A percentile compares a stretch with the other conserved stretches of the same genome.
Evolutionary conservation across 1,140 invertebrate species (phyloP).

Genomic region (Goniozus legneri): DNA sequence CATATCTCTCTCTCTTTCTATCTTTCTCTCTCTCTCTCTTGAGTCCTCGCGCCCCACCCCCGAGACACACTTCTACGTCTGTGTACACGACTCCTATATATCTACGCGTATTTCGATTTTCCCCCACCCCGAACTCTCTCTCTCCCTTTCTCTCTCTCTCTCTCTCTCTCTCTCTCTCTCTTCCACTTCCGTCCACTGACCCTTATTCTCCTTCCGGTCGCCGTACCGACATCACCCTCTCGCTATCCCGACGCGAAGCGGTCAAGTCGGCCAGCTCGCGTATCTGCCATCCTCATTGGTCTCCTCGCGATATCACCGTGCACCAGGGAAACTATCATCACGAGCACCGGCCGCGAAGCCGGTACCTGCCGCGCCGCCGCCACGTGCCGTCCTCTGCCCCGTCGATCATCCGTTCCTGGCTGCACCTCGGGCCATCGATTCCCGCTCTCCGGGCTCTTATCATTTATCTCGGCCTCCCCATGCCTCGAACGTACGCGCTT

Average conservation of each 20-base stretch:
- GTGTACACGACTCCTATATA: too few species aligned
- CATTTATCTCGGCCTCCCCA: constrained; percentile 8
- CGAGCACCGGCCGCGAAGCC: too few species aligned
- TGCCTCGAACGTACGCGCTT: constrained; percentile 17
- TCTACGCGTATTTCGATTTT: too few species aligned
- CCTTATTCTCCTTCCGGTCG: background rate
- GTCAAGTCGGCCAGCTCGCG: background rate
- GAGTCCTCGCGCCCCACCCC: constrained; percentile 44
- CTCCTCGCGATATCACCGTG: too few species aligned
- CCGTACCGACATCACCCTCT: constrained; percentile 1
- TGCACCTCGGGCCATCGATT: too few species aligned
- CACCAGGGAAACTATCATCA: too few species aligned
- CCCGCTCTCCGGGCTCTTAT: too few species aligned
- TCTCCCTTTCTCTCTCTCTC: constrained; percentile 7
- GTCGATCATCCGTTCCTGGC: too few species aligned
- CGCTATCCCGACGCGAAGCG: too few species aligned
- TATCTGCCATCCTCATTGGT: too few species aligned
- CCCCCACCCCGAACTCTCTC: constrained; percentile 11
- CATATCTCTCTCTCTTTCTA: constrained; percentile 61
- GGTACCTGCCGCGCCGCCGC: background rate
- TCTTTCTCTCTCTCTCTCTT: constrained; percentile 47
- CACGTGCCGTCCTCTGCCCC: background rate
- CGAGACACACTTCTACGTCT: constrained; percentile 51
- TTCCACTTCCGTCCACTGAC: background rate
- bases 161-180: constrained; percentile 10